Evolutionary conservation across 2,797 vertebrate genomes (phyloP).

Genomic region (Trematomus bernacchii): DNA sequence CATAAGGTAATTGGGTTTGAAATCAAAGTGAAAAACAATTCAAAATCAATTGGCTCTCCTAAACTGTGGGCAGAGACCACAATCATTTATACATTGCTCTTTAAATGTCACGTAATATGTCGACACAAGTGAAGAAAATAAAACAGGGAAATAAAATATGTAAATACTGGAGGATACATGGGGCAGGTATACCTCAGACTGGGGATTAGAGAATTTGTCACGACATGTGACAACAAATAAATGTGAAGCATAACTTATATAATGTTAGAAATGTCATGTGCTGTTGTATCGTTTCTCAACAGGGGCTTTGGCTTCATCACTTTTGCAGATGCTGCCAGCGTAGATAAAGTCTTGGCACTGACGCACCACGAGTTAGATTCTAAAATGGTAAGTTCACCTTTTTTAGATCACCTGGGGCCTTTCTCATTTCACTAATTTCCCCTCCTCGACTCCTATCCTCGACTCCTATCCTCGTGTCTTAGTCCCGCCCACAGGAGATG

Average conservation of each 20-base stretch:
- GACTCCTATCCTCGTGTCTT: no score
- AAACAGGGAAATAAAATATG: neutral
- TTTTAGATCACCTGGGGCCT: neutral
- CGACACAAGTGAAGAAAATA: neutral
- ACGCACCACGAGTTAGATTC: constrained; percentile 94
- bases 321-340: constrained; percentile 92
- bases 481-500: no score
- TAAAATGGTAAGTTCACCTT: constrained; percentile 89
- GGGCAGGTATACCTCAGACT: neutral
- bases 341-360: constrained; percentile 95
- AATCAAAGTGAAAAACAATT: neutral
- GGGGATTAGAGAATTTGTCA: neutral
- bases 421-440: no score
- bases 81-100: neutral
- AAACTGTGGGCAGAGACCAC: neutral
- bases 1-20: constrained; percentile 3
- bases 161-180: no score
- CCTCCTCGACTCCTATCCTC: no score
- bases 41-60: neutral
- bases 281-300: constrained; percentile 45
- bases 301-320: constrained; percentile 95
- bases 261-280: neutral
- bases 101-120: neutral
- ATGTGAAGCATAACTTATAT: neutral
- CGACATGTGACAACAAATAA: neutral